A percentile compares a stretch with the other conserved stretches of the same genome.
These are phyloP conservation scores for Fissipunctia ypsillon DNA, from an alignment of 2,888 invertebrate species.

Conservation along the genomic window DNA sequence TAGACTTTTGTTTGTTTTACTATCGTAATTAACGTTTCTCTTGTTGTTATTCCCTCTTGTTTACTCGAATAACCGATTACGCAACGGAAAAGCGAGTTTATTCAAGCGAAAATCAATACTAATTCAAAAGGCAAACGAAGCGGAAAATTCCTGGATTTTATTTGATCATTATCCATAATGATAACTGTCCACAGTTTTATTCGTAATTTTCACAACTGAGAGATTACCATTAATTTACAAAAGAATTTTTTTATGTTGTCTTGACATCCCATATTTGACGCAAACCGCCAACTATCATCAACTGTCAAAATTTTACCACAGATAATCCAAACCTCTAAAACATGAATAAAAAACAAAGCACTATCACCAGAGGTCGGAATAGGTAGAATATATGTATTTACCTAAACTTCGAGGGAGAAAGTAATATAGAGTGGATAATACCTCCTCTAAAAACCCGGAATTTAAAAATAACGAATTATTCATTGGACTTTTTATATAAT, in stretches of 20 bases:
- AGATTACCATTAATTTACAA: neutral
- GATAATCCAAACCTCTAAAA: neutral
- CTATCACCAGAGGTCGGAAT: no score
- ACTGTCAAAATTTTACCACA: neutral
- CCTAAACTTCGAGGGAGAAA: no score
- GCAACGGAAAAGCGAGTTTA: neutral
- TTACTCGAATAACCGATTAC: slow-evolving; percentile 24
- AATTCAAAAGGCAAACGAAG: neutral
- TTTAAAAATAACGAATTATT: no score
- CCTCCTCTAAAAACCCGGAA: no score
- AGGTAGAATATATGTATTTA: no score
- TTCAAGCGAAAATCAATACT: slow-evolving; percentile 15
- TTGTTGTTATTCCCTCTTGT: slow-evolving; percentile 13
- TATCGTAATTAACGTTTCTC: slow-evolving; percentile 23
- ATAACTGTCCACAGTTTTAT: neutral
- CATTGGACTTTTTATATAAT: no score
- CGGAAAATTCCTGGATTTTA: slow-evolving; percentile 1
- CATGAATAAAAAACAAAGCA: neutral
- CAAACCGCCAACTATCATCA: neutral
- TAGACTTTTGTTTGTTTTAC: slow-evolving; percentile 20
- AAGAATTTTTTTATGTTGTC: no score
- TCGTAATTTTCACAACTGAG: neutral
- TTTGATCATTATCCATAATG: no score
- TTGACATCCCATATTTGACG: neutral
- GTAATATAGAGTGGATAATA: no score